Conservation (phyloP, 2,888 invertebrate genomes). For the Eucera pruinosa region DNA sequence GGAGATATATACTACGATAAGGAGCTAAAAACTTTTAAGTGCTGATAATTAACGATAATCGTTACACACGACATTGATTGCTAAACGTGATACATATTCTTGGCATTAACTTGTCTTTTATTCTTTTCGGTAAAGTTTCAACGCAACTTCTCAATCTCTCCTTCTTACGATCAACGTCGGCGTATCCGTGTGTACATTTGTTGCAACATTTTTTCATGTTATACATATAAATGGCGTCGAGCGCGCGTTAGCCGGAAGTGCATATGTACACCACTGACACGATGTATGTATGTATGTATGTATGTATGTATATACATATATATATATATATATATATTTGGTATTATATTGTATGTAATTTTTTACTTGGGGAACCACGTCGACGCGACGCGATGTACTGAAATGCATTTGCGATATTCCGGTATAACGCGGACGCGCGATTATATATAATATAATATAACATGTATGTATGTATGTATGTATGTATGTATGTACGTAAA, state of each 20-base stretch:
- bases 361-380: conserved; percentile 10
- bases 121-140: not conserved
- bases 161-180: conserved; percentile 7
- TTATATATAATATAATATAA: conserved; percentile 59
- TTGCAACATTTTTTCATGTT: conserved; percentile 48
- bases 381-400: conserved; percentile 36
- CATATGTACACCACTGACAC: conserved; percentile 16
- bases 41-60: conserved; percentile 4
- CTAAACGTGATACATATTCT: not conserved
- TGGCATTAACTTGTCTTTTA: not conserved
- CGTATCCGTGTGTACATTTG: conserved; percentile 38
- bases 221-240: conserved; percentile 27
- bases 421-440: conserved; percentile 34
- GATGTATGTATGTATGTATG: conserved; percentile 11
- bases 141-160: not conserved
- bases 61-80: not conserved
- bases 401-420: conserved; percentile 34
- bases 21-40: not conserved
- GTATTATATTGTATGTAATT: conserved; percentile 63
- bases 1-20: not conserved
- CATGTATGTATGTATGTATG: conserved; percentile 49
- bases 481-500: conserved; percentile 43
- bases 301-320: conserved; percentile 20
- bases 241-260: conserved; percentile 8
- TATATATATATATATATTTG: conserved; percentile 27